Evolutionary conservation across 2,888 invertebrate species (phyloP), one percentile per base, ranked within the genome.

Genomic region (Cotesia congregata): DNA sequence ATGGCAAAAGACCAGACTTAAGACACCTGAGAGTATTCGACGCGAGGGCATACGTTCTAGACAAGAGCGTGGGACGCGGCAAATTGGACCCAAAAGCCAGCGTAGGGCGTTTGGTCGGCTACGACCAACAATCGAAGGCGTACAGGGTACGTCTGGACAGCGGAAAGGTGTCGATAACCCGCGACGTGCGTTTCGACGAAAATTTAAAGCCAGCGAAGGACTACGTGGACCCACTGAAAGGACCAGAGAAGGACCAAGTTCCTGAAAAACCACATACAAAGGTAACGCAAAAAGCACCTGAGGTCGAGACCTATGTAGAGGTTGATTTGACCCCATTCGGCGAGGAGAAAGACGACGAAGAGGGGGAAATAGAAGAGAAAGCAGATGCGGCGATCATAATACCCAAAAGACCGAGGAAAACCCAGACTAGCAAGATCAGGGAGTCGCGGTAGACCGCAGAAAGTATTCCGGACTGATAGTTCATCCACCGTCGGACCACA

Each of bases 21-120:
- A 77, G 69, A 64, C 30, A 77, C 15, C 38, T 81, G 39, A 72
- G 75, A 72, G 50, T 62, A 1, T 80, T 80, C 62, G 81, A 76
- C 41, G 38, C 71, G 1, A 62, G 69, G 50, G 81, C 71, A 1
- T 75, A 60, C 50, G 60, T 72, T 5, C 20, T 78, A 1, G 50
- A 79, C 41, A 79, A 74, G 67, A 72, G 39, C 6, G 74, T 73
- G 5, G 15, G 67, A 7, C 76, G 60, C 39, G 70, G 69, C 41
- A 76, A 76, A 76, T 61, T 76, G 17, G 72, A 72, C 9, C 12
- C 15, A 61, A 67, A 50, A 20, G 39, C 72, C 20, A 60, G 59
- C 17, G 30, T 50, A 38, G 50, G 76, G 9, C 72, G 72, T 38
- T 72, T 76, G 5, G 30, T 72, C 9, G 76, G 76, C 41, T 76